phyloP scores from a whole-genome alignment of 2,797 vertebrate genomes.

The Pangasius mekongensis region DNA sequence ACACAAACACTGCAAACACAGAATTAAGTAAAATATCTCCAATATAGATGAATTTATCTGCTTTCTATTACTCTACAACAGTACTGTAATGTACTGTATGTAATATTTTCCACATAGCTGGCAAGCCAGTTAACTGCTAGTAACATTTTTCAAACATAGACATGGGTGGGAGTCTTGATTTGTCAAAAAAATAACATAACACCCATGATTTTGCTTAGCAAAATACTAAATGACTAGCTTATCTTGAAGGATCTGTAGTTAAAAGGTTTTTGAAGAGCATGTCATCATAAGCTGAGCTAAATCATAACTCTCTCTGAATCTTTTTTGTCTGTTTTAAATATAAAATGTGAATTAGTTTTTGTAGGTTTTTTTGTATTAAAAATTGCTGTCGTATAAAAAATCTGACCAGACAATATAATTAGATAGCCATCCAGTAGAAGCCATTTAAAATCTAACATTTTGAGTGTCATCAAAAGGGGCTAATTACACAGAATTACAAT shows the following conservation, averaged over 20 bases:
- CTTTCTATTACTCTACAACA: not conserved
- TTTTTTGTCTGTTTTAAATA: not conserved
- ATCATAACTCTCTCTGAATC: not conserved
- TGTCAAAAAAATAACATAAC: not conserved
- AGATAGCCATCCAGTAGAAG: not conserved
- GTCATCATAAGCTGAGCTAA: not conserved
- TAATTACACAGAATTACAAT: not conserved
- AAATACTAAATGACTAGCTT: not conserved
- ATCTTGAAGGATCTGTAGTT: not conserved
- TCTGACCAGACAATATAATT: not conserved
- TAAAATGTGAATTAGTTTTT: not conserved
- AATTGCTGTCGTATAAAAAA: not conserved
- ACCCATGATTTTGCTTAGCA: not conserved
- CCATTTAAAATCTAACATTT: not conserved
- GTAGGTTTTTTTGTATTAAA: not conserved
- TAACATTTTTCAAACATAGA: not conserved
- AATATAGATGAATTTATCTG: not conserved
- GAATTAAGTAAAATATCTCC: not conserved
- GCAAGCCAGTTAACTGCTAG: not conserved
- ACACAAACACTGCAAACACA: not conserved
- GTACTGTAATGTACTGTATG: not conserved
- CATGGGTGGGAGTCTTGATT: not conserved
- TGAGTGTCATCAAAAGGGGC: not conserved
- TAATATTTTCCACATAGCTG: not conserved
- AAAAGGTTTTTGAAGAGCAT: not conserved